Evolutionary conservation across 1,140 invertebrate genomes (phyloP).

Genomic region (Myzus persicae): DNA sequence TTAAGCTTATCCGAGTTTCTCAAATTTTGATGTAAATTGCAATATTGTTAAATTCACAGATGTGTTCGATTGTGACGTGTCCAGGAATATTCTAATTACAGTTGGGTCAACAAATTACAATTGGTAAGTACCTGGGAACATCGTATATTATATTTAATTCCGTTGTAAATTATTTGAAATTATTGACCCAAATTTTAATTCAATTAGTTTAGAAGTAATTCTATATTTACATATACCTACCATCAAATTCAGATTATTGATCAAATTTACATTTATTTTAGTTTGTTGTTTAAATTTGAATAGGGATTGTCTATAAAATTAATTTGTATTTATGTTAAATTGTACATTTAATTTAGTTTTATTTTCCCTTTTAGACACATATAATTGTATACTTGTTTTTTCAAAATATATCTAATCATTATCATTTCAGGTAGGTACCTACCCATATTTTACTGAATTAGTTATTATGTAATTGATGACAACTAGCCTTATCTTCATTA

Average conservation of each 20-base stretch:
- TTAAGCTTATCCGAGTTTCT: not conserved
- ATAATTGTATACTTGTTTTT: not conserved
- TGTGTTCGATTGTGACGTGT: slow-evolving; percentile 23
- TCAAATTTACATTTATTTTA: not conserved
- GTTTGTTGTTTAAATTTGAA: not conserved
- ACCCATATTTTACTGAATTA: not conserved
- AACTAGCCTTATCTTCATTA: not conserved
- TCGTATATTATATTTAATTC: not conserved
- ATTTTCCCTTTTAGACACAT: not conserved
- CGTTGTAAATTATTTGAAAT: not conserved
- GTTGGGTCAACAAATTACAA: not conserved
- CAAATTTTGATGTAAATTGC: not conserved
- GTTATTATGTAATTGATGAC: not conserved
- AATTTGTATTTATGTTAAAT: not conserved
- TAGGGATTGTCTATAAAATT: not conserved
- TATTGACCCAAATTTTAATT: not conserved
- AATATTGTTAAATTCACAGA: not conserved
- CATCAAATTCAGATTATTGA: not conserved
- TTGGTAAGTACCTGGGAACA: not conserved
- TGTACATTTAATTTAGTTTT: not conserved
- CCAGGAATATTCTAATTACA: not conserved
- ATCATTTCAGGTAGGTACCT: too few species aligned
- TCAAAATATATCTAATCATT: not conserved
- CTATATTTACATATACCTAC: not conserved
- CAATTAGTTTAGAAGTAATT: not conserved